A percentile compares a stretch with the other conserved stretches of the same genome.
phyloP scores from a whole-genome alignment of 2,797 vertebrate species.

The Acanthopagrus latus region DNA sequence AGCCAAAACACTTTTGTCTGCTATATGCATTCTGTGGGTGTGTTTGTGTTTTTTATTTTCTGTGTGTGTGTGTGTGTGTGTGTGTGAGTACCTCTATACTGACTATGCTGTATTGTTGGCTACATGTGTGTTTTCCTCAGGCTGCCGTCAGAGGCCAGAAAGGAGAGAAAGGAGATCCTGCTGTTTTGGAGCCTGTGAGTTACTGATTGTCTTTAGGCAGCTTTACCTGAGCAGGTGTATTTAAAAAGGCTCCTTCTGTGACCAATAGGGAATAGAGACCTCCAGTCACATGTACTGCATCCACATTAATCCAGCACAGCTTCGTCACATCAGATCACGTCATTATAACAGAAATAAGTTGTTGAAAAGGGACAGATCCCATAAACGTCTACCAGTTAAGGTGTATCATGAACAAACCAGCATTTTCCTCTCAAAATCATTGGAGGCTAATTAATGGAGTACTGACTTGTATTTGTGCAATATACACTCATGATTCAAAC shows the following conservation, averaged over 20 bases:
- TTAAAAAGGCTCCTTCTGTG: background rate
- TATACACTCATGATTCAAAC: background rate
- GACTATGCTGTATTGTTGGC: slow-evolving; percentile 85
- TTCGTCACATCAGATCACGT: background rate
- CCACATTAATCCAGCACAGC: background rate
- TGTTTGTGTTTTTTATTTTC: background rate
- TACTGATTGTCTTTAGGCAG: background rate
- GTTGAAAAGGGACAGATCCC: background rate
- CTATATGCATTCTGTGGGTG: background rate
- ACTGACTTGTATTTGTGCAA: background rate
- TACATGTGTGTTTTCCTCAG: slow-evolving; percentile 93
- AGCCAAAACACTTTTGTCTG: slow-evolving; percentile 3
- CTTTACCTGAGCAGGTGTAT: slow-evolving; percentile 7
- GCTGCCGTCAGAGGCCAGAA: slow-evolving; percentile 87
- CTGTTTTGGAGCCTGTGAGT: slow-evolving; percentile 93
- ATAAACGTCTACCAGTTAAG: background rate
- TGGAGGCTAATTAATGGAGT: background rate
- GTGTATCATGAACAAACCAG: background rate
- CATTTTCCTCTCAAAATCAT: background rate
- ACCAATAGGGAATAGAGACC: background rate
- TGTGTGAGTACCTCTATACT: slow-evolving; percentile 62
- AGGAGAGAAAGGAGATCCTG: slow-evolving; percentile 94
- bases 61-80: background rate
- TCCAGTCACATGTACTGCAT: background rate
- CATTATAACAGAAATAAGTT: too few relatives aligned